Evolutionary conservation across 2,113 vertebrate species (phyloP).

Genomic region (Urocolius indicus): DNA sequence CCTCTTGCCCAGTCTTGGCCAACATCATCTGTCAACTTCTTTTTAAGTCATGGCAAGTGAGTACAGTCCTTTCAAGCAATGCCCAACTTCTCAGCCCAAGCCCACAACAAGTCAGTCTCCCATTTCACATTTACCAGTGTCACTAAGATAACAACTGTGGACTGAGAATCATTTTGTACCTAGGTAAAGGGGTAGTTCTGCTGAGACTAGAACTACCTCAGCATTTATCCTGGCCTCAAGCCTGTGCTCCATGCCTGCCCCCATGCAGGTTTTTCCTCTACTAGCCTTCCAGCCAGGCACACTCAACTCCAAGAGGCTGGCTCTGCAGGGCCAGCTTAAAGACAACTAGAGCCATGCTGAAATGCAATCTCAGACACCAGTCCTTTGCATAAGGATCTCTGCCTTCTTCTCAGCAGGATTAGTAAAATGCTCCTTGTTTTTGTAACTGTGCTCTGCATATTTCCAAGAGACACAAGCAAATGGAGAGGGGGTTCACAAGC

Average conservation of each 20-base stretch:
- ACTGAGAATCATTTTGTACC: background rate
- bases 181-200: background rate
- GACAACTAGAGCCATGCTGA: background rate
- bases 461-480: background rate
- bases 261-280: background rate
- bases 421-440: background rate
- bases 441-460: background rate
- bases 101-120: rapidly evolving
- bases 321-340: background rate
- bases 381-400: background rate
- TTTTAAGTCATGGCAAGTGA: background rate
- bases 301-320: background rate
- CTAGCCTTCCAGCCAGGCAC: background rate
- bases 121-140: background rate
- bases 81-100: background rate
- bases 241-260: background rate
- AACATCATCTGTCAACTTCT: background rate
- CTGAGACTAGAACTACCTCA: background rate
- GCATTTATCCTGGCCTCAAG: background rate
- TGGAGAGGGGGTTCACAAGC: background rate
- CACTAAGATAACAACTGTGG: background rate
- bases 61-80: background rate
- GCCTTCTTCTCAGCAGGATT: background rate
- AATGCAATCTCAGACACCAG: background rate
- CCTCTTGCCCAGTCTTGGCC: background rate